Percentiles rank a stretch among this genome's conserved stretches.
Evolutionary conservation across 1,140 invertebrate species (phyloP).

Genomic region (Andricus grossulariae): DNA sequence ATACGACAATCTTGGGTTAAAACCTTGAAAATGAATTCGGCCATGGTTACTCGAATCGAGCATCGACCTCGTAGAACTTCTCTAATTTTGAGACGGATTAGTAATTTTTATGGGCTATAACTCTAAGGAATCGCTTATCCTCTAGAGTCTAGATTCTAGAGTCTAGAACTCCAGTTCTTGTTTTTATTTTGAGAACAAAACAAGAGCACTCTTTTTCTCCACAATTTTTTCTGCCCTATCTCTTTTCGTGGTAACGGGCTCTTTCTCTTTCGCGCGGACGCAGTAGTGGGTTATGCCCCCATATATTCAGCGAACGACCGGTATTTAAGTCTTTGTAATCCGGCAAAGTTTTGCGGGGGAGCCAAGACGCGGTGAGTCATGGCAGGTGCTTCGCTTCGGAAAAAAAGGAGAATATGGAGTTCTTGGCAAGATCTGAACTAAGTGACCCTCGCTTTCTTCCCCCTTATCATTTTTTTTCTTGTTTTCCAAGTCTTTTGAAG

Average conservation of each 20-base stretch:
- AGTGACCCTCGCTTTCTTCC: conserved; percentile 16
- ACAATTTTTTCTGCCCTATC: conserved; percentile 32
- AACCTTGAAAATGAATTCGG: conserved; percentile 9
- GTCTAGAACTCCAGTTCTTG: conserved; percentile 40
- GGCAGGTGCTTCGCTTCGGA: conserved; percentile 62
- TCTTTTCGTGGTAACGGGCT: background rate
- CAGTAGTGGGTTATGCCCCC: conserved; percentile 37
- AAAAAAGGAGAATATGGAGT: conserved; percentile 24
- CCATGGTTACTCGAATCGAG: conserved; percentile 35
- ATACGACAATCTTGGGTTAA: background rate
- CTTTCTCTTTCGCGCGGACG: background rate
- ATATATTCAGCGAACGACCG: conserved; percentile 60
- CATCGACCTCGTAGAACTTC: conserved; percentile 38
- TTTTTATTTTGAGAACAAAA: background rate
- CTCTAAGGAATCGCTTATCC: conserved; percentile 60
- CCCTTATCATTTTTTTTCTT: conserved; percentile 6
- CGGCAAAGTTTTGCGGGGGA: conserved; percentile 69
- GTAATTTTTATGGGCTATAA: conserved; percentile 57
- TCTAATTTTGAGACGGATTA: conserved; percentile 47
- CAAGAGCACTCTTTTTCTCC: conserved; percentile 39
- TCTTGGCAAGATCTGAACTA: conserved; percentile 23
- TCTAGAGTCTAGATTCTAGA: too few species aligned
- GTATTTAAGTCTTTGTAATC: conserved; percentile 72
- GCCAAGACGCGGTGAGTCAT: conserved; percentile 66
- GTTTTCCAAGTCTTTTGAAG: conserved; percentile 8